Evolutionary conservation across 2,888 invertebrate genomes (phyloP).

Genomic region (Panzeria rudis): DNA sequence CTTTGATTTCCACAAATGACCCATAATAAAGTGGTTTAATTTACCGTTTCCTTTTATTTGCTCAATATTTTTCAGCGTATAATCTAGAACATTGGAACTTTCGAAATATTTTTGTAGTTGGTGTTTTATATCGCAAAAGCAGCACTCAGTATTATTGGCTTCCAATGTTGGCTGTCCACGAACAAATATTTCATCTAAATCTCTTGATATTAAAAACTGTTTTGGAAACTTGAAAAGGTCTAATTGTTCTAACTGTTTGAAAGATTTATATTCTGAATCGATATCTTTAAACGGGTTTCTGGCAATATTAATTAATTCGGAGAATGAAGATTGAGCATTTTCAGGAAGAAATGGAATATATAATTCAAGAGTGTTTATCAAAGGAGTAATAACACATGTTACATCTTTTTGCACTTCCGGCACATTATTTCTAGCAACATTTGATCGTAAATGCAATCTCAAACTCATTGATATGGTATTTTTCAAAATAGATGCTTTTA

Average conservation of each 20-base stretch:
- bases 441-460: slow-evolving; percentile 11
- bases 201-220: slow-evolving; percentile 50
- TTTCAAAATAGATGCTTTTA: slow-evolving; percentile 28
- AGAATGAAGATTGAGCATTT: slow-evolving; percentile 19
- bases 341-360: slow-evolving; percentile 12
- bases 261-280: slow-evolving; percentile 44
- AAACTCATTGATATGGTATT: slow-evolving; percentile 28
- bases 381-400: slow-evolving; percentile 21
- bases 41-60: slow-evolving; percentile 50
- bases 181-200: slow-evolving; percentile 67
- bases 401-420: slow-evolving; percentile 18
- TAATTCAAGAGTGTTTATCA: slow-evolving; percentile 22
- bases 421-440: slow-evolving; percentile 27
- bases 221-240: slow-evolving; percentile 47
- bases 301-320: slow-evolving; percentile 27
- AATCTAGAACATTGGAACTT: slow-evolving; percentile 51
- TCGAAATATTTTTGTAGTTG: slow-evolving; percentile 67
- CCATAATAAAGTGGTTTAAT: slow-evolving; percentile 64
- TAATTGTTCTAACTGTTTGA: slow-evolving; percentile 49
- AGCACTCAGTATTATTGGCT: slow-evolving; percentile 58
- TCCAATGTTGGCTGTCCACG: slow-evolving; percentile 60
- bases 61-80: slow-evolving; percentile 61
- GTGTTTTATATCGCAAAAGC: slow-evolving; percentile 62
- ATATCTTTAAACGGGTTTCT: slow-evolving; percentile 21
- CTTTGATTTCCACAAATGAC: slow-evolving; percentile 65